Percentiles rank a stretch among this genome's conserved stretches.
phyloP scores from a whole-genome alignment of 2,888 invertebrate species.

The Carabus problematicus region DNA sequence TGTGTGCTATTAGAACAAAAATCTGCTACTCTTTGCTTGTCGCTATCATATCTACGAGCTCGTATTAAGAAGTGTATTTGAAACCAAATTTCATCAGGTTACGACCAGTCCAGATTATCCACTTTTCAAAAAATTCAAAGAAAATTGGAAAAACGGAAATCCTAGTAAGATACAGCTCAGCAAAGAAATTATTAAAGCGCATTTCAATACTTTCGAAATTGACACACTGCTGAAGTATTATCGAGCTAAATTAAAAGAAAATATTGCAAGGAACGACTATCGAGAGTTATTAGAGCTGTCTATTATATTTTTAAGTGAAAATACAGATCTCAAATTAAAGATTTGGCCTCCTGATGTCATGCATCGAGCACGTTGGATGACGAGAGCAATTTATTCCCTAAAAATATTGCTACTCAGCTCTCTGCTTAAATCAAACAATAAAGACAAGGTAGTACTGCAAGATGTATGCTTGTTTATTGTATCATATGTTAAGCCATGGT shows the following conservation, averaged over 20 bases:
- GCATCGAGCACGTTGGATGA: no score
- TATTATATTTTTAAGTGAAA: conserved; percentile 45
- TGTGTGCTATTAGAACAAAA: conserved; percentile 47
- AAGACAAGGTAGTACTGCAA: conserved; percentile 43
- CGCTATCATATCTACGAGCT: conserved; percentile 45
- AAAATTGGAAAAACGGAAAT: no score
- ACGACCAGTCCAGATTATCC: conserved; percentile 47
- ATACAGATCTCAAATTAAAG: conserved; percentile 44
- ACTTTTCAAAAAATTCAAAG: no score
- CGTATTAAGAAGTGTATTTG: no score
- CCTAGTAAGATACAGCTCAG: no score
- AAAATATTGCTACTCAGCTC: no score
- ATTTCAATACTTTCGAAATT: no score
- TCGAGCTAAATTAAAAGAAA: conserved; percentile 44
- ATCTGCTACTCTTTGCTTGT: conserved; percentile 38
- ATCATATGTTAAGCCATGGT: no score
- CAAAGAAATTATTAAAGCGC: no score
- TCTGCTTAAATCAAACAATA: conserved; percentile 40
- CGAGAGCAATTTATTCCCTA: no score
- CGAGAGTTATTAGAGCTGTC: no score
- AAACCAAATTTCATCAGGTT: conserved; percentile 46
- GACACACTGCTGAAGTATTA: no score
- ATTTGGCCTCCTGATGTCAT: conserved; percentile 46
- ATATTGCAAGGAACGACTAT: conserved; percentile 46
- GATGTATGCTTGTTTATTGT: conserved; percentile 47